A percentile compares a stretch with the other conserved stretches of the same genome.
These are phyloP conservation scores for Drosophila rufa DNA, from an alignment of 1,140 invertebrate species.

Conservation along the genomic window DNA sequence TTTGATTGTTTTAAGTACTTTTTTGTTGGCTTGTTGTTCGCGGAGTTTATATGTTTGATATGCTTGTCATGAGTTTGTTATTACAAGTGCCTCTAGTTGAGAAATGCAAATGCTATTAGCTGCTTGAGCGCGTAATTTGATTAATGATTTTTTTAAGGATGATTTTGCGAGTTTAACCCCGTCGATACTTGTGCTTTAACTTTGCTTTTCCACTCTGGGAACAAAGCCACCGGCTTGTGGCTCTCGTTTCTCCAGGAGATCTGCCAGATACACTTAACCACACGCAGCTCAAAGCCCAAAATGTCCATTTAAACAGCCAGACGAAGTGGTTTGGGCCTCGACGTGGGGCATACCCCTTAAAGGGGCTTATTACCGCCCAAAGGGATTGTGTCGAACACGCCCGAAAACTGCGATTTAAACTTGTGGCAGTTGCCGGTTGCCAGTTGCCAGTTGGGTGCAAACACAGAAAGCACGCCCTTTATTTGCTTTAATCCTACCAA, in stretches of 20 bases:
- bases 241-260: background rate
- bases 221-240: slow-evolving; percentile 58
- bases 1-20: slow-evolving; percentile 75
- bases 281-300: slow-evolving; percentile 46
- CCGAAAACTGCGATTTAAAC: slow-evolving; percentile 59
- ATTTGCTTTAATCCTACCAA: slow-evolving; percentile 82
- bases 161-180: slow-evolving; percentile 39
- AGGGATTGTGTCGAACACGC: slow-evolving; percentile 18
- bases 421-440: slow-evolving; percentile 62
- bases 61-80: slow-evolving; percentile 69
- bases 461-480: slow-evolving; percentile 75
- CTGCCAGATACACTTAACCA: slow-evolving; percentile 1
- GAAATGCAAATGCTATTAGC: slow-evolving; percentile 56
- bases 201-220: slow-evolving; percentile 19
- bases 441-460: slow-evolving; percentile 58
- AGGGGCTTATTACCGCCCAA: background rate
- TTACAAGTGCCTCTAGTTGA: slow-evolving; percentile 38
- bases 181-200: slow-evolving; percentile 12
- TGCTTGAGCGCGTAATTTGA: slow-evolving; percentile 55
- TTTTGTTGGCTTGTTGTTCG: slow-evolving; percentile 31
- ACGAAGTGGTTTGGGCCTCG: slow-evolving; percentile 7
- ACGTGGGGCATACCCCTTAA: slow-evolving; percentile 34
- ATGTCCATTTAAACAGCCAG: slow-evolving; percentile 43
- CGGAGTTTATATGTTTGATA: slow-evolving; percentile 55
- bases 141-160: slow-evolving; percentile 56